These are phyloP conservation scores for Rhynchonycteris naso DNA, from an alignment of 2,797 vertebrate species.

Conservation along the genomic window DNA sequence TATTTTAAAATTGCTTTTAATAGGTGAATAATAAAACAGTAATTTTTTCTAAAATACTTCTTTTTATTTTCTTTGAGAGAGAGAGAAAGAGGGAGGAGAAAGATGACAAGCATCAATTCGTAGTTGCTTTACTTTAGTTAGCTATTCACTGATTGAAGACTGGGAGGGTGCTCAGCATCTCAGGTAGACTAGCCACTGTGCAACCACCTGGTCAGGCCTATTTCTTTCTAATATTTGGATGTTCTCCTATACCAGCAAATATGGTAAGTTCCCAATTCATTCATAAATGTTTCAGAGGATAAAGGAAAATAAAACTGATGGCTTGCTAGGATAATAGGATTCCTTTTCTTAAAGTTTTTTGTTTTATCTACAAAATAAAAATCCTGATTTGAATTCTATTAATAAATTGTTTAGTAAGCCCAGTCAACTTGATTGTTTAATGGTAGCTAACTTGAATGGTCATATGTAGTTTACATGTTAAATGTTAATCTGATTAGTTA, in stretches of 20 bases:
- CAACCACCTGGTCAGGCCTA: too few relatives aligned
- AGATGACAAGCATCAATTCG: too few relatives aligned
- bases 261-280: neutral
- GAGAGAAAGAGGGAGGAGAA: too few relatives aligned
- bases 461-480: neutral
- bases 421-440: neutral
- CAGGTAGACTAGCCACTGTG: too few relatives aligned
- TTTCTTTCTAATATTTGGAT: constrained; percentile 20
- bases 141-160: too few relatives aligned
- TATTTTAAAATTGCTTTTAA: neutral
- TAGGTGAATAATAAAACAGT: neutral
- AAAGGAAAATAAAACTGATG: constrained; percentile 9
- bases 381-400: neutral
- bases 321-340: neutral
- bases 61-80: neutral
- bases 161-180: too few relatives aligned
- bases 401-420: constrained; percentile 20
- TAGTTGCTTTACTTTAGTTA: too few relatives aligned
- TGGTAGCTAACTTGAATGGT: constrained; percentile 1
- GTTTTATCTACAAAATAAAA: neutral
- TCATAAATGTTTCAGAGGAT: neutral
- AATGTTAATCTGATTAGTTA: constrained; percentile 40
- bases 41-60: neutral
- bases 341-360: neutral
- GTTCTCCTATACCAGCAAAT: neutral